Percentiles rank a stretch among this genome's conserved stretches.
phyloP scores from a whole-genome alignment of 1,140 invertebrate genomes.

The Macrobrachium nipponense region DNA sequence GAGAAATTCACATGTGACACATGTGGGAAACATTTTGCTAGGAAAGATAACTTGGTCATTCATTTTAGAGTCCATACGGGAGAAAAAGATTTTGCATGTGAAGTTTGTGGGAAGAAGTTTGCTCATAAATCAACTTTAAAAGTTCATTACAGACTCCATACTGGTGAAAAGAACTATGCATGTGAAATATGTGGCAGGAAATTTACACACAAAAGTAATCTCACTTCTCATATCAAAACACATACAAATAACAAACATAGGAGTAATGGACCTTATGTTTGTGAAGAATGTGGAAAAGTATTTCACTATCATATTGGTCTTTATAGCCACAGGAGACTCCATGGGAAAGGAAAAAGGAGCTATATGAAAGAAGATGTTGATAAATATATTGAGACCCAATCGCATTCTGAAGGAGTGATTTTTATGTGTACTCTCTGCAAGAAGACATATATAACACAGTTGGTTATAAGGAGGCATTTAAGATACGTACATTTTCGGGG shows the following conservation, averaged over 20 bases:
- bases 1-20: background rate
- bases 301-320: background rate
- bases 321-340: too few species aligned
- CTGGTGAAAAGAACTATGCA: background rate
- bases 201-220: background rate
- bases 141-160: background rate
- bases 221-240: background rate
- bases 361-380: too few species aligned
- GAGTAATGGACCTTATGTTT: background rate
- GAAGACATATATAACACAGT: too few species aligned
- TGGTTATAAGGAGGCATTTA: too few species aligned
- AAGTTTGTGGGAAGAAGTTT: background rate
- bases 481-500: background rate
- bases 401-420: too few species aligned
- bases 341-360: too few species aligned
- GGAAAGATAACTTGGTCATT: background rate
- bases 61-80: background rate
- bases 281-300: background rate
- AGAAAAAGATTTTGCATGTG: background rate
- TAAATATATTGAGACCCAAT: too few species aligned
- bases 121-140: background rate
- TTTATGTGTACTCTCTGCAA: too few species aligned
- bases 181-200: slow-evolving; percentile 6
- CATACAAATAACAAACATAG: background rate
- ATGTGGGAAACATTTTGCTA: background rate